Evolutionary conservation across 2,888 invertebrate species (phyloP), one percentile per base, ranked within the genome.

Genomic region (Xestia sexstrigata): DNA sequence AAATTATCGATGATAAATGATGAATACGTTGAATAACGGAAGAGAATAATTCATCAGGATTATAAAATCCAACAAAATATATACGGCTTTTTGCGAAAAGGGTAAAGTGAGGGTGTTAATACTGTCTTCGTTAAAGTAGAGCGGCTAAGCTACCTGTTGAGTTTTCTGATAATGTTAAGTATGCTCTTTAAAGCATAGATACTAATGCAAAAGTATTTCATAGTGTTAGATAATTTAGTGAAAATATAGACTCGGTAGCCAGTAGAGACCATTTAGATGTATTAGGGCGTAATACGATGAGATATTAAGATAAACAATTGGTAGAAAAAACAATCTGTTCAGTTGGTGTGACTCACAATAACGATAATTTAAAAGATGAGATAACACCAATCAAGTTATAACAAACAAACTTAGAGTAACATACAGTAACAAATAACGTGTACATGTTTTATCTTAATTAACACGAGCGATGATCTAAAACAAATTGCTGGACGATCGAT

Each of bases 401-500:
- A 78, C 49, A 74, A 80, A 78, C 76, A 76, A 67, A 58, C 67
- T 72, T 58, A 65, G 39, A 84, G 8, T 81, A 81, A 83, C 78
- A 76, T 76, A 82, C 79, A 71, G 81, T 72, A 76, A 89, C 82
- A 88, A 83, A 82, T 84, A 88, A 79, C 75, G 60, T 70, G 80
- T 74, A 78, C 78, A 86, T 87, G 90, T 91, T 88, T 92, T 91
- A 93, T 93, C 91, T 91, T 90, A 92, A 93, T 94, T 92, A 92
- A 92, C 87, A 91, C 88, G 89, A 88, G 85, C 83, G 90, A 89
- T 90, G 88, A 87, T 90, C 90, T 92, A 90, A 87, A 91, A 92
- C 90, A 93, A 93, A 93, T 89, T 89, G 87, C 87, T 89, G 87
- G 87, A 90, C 89, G 89, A 91, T 93, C 90, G 90, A 94, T 92